A percentile compares a stretch with the other conserved stretches of the same genome.
phyloP scores from a whole-genome alignment of 2,888 invertebrate species.

The Tenthredo distinguenda region DNA sequence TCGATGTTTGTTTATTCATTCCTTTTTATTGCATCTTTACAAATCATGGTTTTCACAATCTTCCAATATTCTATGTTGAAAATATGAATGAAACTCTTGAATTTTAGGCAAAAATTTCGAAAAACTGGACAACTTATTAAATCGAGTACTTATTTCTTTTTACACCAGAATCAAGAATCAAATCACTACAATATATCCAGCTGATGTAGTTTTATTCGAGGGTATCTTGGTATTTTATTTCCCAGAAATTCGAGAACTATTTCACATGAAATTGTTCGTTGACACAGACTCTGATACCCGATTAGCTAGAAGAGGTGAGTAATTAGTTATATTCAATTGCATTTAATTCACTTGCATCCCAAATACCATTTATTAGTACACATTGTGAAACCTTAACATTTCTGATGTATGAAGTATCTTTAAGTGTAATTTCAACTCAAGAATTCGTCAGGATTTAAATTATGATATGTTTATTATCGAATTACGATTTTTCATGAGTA shows the following conservation, averaged over 20 bases:
- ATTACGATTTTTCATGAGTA: slow-evolving; percentile 47
- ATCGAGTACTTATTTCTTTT: not conserved
- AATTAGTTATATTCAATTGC: slow-evolving; percentile 41
- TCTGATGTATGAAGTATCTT: not conserved
- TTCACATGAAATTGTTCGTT: slow-evolving; percentile 99
- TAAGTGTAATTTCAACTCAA: not conserved
- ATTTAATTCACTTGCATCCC: slow-evolving; percentile 2
- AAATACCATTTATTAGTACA: not conserved
- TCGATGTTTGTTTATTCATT: not conserved
- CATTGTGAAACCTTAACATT: slow-evolving; percentile 13
- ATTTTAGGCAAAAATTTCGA: not conserved
- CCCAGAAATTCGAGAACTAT: slow-evolving; percentile 94
- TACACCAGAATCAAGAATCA: slow-evolving; percentile 79
- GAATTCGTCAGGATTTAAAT: not conserved
- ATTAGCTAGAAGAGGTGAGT: slow-evolving; percentile 93
- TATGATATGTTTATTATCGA: slow-evolving; percentile 24
- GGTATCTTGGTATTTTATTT: slow-evolving; percentile 99
- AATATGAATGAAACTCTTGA: not conserved
- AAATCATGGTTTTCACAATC: not conserved
- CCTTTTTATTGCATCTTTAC: not conserved
- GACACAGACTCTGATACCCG: slow-evolving; percentile 99
- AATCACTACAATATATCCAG: slow-evolving; percentile 92
- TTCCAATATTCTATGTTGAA: not conserved
- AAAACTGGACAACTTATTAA: not conserved
- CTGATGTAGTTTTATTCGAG: slow-evolving; percentile 98